These are phyloP conservation scores for Dermochelys coriacea DNA, from an alignment of 2,797 vertebrate genomes.

Conservation along the genomic window DNA sequence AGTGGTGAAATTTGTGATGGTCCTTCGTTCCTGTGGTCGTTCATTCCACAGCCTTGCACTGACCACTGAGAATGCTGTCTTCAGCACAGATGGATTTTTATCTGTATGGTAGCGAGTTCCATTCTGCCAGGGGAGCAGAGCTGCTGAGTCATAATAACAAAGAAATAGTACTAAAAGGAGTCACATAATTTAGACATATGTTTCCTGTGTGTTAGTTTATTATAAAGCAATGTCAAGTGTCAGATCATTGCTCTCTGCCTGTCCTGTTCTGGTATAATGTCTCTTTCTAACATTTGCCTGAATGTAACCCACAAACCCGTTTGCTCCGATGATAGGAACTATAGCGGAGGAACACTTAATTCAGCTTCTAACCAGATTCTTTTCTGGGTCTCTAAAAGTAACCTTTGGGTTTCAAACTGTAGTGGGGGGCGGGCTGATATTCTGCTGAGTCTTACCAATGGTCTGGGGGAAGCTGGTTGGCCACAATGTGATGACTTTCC, in stretches of 20 bases:
- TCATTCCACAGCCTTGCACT: background rate
- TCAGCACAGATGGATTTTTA: background rate
- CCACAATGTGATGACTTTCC: background rate
- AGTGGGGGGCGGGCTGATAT: slow-evolving; percentile 9
- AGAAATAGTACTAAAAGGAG: background rate
- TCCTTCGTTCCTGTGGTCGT: background rate
- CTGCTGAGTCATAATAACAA: background rate
- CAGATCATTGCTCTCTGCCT: accelerated
- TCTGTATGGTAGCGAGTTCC: background rate
- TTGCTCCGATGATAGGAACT: background rate
- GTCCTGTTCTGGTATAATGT: background rate
- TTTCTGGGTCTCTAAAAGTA: background rate
- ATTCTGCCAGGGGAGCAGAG: background rate
- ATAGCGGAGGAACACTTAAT: background rate
- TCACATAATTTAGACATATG: background rate
- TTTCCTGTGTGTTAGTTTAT: background rate
- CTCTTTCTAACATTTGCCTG: background rate
- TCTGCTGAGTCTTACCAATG: slow-evolving; percentile 9
- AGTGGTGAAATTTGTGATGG: background rate
- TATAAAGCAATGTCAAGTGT: background rate
- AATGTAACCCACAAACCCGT: background rate
- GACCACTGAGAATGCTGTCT: background rate
- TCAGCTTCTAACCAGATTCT: background rate
- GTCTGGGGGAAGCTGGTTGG: background rate
- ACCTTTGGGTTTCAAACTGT: background rate